Conservation (phyloP, 2,797 vertebrate species). For the Hypotaenidia okinawae region DNA sequence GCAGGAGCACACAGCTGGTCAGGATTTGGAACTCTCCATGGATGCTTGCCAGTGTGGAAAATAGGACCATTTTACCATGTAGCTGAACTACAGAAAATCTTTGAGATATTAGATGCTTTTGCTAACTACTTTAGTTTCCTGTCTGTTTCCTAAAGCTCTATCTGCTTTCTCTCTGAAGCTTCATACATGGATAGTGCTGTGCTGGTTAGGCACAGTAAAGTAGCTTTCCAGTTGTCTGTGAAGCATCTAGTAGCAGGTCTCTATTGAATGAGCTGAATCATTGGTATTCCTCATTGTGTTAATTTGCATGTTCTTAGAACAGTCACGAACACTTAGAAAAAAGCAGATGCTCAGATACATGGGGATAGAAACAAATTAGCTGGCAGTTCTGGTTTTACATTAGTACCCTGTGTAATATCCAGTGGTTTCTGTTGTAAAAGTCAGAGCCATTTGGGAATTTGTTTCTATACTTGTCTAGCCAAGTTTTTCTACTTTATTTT, state of each 20-base stretch:
- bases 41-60: constrained; percentile 4
- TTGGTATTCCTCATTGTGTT: background rate
- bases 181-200: background rate
- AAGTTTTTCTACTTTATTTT: background rate
- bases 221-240: background rate
- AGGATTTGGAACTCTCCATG: constrained; percentile 21
- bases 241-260: background rate
- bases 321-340: background rate
- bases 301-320: background rate
- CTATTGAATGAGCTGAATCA: background rate
- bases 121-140: background rate
- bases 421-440: background rate
- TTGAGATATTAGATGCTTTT: background rate
- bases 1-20: constrained; percentile 17
- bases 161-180: background rate
- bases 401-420: background rate
- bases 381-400: background rate
- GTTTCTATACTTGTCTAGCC: background rate
- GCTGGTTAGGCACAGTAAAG: background rate
- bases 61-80: background rate
- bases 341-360: background rate
- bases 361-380: background rate
- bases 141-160: background rate
- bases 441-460: background rate
- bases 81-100: background rate